Evolutionary conservation across 2,888 invertebrate species (phyloP).

Genomic region (Erannis defoliaria): DNA sequence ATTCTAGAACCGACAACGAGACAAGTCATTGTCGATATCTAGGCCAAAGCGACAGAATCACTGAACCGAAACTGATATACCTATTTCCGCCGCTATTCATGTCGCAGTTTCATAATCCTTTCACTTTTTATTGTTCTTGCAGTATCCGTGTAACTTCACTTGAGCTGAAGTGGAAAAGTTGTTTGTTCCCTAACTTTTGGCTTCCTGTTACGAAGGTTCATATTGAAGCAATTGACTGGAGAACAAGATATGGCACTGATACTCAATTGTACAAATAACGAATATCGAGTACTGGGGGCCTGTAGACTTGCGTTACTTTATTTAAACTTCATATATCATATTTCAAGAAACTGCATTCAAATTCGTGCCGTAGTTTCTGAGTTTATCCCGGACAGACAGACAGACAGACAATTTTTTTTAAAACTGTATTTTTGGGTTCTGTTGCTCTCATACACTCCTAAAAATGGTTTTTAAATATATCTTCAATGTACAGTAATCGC

Average conservation of each 20-base stretch:
- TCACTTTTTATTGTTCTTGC: constrained; percentile 26
- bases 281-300: background rate
- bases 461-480: too few relatives aligned
- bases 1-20: background rate
- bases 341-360: too few relatives aligned
- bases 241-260: background rate
- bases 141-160: constrained; percentile 7
- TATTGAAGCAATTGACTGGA: constrained; percentile 1
- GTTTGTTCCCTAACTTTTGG: constrained; percentile 1
- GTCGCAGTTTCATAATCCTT: constrained; percentile 22
- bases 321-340: too few relatives aligned
- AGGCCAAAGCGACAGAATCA: constrained; percentile 26
- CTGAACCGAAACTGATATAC: constrained; percentile 23
- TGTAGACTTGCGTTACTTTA: too few relatives aligned
- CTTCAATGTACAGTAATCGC: too few relatives aligned
- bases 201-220: constrained; percentile 2
- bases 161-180: constrained; percentile 1
- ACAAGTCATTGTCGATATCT: constrained; percentile 15
- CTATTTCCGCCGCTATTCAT: constrained; percentile 14
- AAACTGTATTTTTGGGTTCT: too few relatives aligned
- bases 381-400: too few relatives aligned
- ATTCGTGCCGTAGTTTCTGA: too few relatives aligned
- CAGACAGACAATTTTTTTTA: too few relatives aligned
- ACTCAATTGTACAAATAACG: background rate
- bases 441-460: too few relatives aligned